phyloP scores from a whole-genome alignment of 2,888 invertebrate genomes.

The Drosophila cognata region DNA sequence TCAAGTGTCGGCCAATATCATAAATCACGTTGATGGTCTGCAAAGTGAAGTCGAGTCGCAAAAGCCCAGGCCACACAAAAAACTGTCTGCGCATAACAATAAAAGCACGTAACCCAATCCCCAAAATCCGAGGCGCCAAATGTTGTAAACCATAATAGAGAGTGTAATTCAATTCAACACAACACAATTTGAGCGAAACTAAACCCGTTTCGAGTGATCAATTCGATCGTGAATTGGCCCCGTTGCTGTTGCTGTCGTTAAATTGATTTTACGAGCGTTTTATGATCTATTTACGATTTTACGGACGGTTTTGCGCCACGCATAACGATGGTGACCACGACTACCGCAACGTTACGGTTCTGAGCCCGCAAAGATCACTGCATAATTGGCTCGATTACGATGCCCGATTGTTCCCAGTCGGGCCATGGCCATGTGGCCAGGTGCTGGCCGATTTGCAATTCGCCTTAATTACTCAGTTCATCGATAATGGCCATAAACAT shows the following conservation, averaged over 20 bases:
- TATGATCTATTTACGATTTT: conserved; percentile 85
- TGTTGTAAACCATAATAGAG: conserved; percentile 19
- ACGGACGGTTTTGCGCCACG: conserved; percentile 73
- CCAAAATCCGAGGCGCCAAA: conserved; percentile 45
- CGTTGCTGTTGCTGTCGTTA: conserved; percentile 69
- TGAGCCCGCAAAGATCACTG: conserved; percentile 46
- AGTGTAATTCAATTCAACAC: conserved; percentile 12
- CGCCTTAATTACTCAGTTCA: conserved; percentile 63
- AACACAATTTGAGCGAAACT: conserved; percentile 2
- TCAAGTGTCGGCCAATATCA: conserved; percentile 62
- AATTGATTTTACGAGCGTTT: conserved; percentile 83
- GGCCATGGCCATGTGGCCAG: conserved; percentile 8
- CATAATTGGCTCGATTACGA: conserved; percentile 53
- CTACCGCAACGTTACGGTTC: conserved; percentile 48
- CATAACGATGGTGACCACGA: conserved; percentile 63
- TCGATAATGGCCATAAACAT: conserved; percentile 52
- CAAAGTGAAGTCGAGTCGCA: conserved; percentile 23
- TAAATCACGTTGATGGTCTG: conserved; percentile 68
- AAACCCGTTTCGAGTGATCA: conserved; percentile 38
- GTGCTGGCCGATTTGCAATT: conserved; percentile 18
- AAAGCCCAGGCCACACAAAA: conserved; percentile 37
- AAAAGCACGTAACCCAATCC: conserved; percentile 45
- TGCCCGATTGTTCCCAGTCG: conserved; percentile 37
- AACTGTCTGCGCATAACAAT: conserved; percentile 48
- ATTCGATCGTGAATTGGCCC: conserved; percentile 22